A percentile compares a stretch with the other conserved stretches of the same genome.
These are phyloP conservation scores for Molossus alvarezi DNA, from an alignment of 2,797 vertebrate species.

Conservation along the genomic window DNA sequence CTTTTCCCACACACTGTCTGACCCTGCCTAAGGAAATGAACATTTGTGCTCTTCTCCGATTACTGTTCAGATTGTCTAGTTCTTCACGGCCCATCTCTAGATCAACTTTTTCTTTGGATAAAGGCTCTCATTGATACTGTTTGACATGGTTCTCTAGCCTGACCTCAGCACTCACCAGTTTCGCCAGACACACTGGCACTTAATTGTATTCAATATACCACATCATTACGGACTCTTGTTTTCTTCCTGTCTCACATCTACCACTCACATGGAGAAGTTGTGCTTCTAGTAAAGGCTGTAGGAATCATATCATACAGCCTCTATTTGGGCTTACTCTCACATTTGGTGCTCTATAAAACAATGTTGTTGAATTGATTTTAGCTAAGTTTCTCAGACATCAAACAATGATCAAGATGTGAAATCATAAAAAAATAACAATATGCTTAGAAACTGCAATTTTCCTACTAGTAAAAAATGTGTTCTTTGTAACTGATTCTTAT, in stretches of 20 bases:
- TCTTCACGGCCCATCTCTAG: background rate
- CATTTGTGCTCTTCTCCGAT: background rate
- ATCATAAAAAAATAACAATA: background rate
- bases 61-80: background rate
- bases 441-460: conserved; percentile 49
- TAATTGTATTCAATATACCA: background rate
- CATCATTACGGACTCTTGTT: background rate
- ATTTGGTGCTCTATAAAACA: background rate
- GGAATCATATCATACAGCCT: background rate
- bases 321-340: background rate
- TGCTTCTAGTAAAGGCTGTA: background rate
- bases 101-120: background rate
- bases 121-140: background rate
- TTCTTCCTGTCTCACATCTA: background rate
- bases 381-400: conserved; percentile 21
- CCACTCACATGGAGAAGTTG: background rate
- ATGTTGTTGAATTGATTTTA: background rate
- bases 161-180: background rate
- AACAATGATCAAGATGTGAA: conserved; percentile 29
- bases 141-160: background rate
- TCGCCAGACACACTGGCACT: background rate
- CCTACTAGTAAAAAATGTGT: conserved; percentile 32
- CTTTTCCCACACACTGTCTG: background rate
- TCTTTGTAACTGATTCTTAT: conserved; percentile 33
- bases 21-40: background rate